Evolutionary conservation across 2,888 invertebrate genomes (phyloP).

Genomic region (Eupithecia exiguata): DNA sequence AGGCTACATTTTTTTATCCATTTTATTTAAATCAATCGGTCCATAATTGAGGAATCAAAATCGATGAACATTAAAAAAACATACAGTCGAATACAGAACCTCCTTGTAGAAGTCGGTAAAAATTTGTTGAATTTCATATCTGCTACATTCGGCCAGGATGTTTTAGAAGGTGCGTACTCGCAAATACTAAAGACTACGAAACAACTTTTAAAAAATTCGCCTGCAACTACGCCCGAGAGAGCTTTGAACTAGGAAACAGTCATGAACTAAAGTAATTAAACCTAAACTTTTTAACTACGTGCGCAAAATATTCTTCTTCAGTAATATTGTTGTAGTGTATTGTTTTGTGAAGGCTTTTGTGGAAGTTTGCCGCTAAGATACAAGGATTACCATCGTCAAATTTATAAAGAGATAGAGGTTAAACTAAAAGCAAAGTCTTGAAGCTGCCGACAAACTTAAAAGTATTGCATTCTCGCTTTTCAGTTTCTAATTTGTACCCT

Average conservation of each 20-base stretch:
- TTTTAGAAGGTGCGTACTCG: background rate
- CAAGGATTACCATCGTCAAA: background rate
- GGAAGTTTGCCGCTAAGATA: background rate
- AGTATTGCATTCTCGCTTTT: slow-evolving; percentile 6
- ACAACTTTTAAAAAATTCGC: background rate
- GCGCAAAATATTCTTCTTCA: background rate
- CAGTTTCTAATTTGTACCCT: background rate
- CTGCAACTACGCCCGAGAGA: background rate
- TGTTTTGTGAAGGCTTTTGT: background rate
- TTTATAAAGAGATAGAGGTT: background rate
- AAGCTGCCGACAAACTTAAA: slow-evolving; percentile 3
- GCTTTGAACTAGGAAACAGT: slow-evolving; percentile 3
- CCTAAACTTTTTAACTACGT: background rate
- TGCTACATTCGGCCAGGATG: background rate
- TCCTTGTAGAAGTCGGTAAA: too few relatives aligned
- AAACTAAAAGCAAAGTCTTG: background rate
- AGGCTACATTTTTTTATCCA: background rate
- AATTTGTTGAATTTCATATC: background rate
- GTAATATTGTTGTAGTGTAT: background rate
- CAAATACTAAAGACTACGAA: background rate
- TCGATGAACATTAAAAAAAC: too few relatives aligned
- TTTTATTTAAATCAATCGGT: too few relatives aligned
- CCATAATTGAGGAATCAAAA: too few relatives aligned
- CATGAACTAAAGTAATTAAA: background rate
- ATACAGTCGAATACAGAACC: too few relatives aligned